A percentile compares a stretch with the other conserved stretches of the same genome.
Evolutionary conservation across 2,113 vertebrate species (phyloP).

Genomic region (Perca schrenkii): DNA sequence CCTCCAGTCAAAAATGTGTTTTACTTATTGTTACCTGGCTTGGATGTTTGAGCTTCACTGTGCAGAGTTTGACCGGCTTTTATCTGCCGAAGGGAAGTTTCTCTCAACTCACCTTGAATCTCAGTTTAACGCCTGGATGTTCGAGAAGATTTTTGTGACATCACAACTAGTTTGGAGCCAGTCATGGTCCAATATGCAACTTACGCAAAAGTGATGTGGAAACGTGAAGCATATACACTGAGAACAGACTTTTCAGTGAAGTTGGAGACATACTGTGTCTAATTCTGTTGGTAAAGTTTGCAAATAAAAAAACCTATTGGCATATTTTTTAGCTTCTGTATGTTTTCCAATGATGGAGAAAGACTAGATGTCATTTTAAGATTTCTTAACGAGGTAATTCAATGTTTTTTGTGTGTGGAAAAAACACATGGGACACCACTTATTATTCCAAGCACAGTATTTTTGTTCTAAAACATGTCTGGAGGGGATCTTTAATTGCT

Average conservation of each 20-base stretch:
- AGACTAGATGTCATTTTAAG: neutral
- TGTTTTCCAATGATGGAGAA: neutral
- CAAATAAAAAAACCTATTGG: neutral
- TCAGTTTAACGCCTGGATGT: neutral
- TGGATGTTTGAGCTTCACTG: neutral
- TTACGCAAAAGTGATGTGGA: neutral
- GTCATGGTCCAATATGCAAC: neutral
- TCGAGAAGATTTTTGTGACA: neutral
- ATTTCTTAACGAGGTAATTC: neutral
- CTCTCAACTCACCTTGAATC: neutral
- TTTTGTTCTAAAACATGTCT: neutral
- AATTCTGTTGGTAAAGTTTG: neutral
- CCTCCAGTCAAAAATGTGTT: too few relatives aligned
- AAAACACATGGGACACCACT: neutral
- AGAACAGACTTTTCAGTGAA: neutral
- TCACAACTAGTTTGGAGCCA: neutral
- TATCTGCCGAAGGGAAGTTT: neutral
- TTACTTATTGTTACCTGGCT: neutral
- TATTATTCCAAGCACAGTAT: neutral
- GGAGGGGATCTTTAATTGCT: neutral
- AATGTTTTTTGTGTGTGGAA: neutral
- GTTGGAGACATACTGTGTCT: neutral
- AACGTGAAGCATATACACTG: neutral
- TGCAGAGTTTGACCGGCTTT: neutral
- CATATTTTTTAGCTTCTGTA: neutral